These are phyloP conservation scores for Drosophila cardini DNA, from an alignment of 1,140 invertebrate genomes.

Conservation along the genomic window DNA sequence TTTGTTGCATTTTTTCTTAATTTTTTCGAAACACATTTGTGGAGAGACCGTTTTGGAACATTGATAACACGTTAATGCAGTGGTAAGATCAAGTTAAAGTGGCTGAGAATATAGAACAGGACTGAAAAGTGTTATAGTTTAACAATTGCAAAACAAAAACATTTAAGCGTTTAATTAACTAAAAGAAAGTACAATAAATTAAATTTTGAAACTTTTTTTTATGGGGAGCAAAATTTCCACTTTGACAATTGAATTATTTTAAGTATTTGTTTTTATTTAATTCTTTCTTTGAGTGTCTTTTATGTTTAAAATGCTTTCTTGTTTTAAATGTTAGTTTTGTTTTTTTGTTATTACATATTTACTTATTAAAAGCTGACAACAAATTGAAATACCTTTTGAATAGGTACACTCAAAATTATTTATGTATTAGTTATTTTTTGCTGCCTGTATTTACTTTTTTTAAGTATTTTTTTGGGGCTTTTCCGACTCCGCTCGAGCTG, in stretches of 20 bases:
- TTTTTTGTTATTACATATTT: conserved; percentile 61
- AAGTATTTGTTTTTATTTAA: not conserved
- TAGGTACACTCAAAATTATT: conserved; percentile 77
- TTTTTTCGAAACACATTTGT: conserved; percentile 51
- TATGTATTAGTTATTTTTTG: conserved; percentile 36
- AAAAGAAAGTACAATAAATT: conserved; percentile 13
- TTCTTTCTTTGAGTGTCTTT: conserved; percentile 25
- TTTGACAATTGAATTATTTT: conserved; percentile 37
- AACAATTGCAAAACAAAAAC: conserved; percentile 81
- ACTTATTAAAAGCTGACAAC: conserved; percentile 81
- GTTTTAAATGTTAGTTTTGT: conserved; percentile 62
- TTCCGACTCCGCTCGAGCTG: conserved; percentile 2
- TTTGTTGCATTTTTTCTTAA: not conserved
- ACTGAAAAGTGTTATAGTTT: conserved; percentile 61
- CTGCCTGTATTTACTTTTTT: not conserved
- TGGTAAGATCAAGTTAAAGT: conserved; percentile 43
- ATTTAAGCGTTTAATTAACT: conserved; percentile 47
- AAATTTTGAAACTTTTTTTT: conserved; percentile 14
- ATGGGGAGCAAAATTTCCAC: conserved; percentile 27
- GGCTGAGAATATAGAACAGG: not conserved
- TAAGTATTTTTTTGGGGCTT: not conserved
- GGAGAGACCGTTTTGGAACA: conserved; percentile 56
- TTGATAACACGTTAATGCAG: conserved; percentile 52
- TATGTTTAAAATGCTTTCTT: conserved; percentile 66
- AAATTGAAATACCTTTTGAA: conserved; percentile 78